phyloP scores from a whole-genome alignment of 2,113 vertebrate genomes.

The Varanus komodoensis region DNA sequence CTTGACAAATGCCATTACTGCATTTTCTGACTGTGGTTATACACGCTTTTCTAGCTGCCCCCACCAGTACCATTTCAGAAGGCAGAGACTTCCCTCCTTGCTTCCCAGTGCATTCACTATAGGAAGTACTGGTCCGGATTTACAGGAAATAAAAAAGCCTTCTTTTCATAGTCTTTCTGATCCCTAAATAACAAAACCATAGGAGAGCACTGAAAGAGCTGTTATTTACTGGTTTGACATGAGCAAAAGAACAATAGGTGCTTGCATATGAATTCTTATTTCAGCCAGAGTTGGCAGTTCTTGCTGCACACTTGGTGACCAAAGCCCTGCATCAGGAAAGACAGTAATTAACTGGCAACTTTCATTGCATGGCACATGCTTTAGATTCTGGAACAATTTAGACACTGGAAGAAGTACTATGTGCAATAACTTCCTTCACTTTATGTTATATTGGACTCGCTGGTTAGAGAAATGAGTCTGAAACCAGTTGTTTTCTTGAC shows the following conservation, averaged over 20 bases:
- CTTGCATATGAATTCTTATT: constrained; percentile 28
- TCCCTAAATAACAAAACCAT: constrained; percentile 37
- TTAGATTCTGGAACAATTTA: neutral
- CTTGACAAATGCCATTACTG: no score
- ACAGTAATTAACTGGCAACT: constrained; percentile 61
- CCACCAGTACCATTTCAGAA: neutral
- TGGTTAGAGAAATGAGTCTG: constrained; percentile 38
- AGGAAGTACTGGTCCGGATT: neutral
- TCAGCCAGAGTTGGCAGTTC: neutral
- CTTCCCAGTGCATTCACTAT: no score
- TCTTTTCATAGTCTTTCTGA: constrained; percentile 32
- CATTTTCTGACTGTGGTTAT: neutral
- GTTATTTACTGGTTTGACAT: constrained; percentile 14
- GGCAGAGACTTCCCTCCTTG: neutral
- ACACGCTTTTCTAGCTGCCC: neutral
- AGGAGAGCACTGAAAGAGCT: constrained; percentile 34
- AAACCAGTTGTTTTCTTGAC: constrained; percentile 21
- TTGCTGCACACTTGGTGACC: constrained; percentile 31
- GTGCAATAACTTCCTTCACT: constrained; percentile 22
- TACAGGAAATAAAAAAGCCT: neutral
- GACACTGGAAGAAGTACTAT: constrained; percentile 31
- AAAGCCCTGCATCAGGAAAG: constrained; percentile 46
- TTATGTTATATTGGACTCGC: constrained; percentile 34
- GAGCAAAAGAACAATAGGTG: constrained; percentile 44
- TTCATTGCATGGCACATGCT: constrained; percentile 25